These are phyloP conservation scores for Papilio xuthus DNA, from an alignment of 1,140 invertebrate species.

Conservation along the genomic window DNA sequence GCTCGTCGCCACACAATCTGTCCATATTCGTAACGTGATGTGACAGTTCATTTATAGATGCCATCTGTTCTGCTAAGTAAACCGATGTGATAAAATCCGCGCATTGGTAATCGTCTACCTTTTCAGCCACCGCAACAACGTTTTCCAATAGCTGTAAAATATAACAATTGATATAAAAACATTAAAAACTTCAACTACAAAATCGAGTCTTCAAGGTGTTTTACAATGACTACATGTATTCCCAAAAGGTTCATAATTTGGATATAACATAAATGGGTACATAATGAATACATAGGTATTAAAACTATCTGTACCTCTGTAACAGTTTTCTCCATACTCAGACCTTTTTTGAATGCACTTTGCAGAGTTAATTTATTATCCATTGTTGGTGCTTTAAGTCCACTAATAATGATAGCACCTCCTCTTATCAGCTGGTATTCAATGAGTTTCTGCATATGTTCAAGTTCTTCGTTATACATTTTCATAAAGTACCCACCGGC, in stretches of 20 bases:
- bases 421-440: conserved; percentile 53
- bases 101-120: conserved; percentile 51
- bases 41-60: conserved; percentile 48
- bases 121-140: conserved; percentile 45
- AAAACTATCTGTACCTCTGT: conserved; percentile 43
- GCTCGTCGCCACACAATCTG: conserved; percentile 41
- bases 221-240: background rate
- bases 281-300: background rate
- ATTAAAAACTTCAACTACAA: background rate
- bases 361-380: conserved; percentile 43
- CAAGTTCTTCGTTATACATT: conserved; percentile 55
- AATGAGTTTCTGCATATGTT: conserved; percentile 52
- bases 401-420: conserved; percentile 42
- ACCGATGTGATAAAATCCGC: conserved; percentile 51
- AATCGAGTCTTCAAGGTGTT: background rate
- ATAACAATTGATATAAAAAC: conserved; percentile 10
- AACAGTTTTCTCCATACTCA: conserved; percentile 49
- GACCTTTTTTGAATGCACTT: conserved; percentile 48
- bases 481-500: conserved; percentile 54
- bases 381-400: conserved; percentile 38
- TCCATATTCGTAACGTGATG: conserved; percentile 43
- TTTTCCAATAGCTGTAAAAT: conserved; percentile 47
- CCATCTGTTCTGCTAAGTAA: conserved; percentile 52
- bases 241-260: too few species aligned
- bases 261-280: background rate